Percentiles rank a stretch among this genome's conserved stretches.
Conservation (phyloP, 2,888 invertebrate genomes). For the Sinhomidia bicolor region DNA sequence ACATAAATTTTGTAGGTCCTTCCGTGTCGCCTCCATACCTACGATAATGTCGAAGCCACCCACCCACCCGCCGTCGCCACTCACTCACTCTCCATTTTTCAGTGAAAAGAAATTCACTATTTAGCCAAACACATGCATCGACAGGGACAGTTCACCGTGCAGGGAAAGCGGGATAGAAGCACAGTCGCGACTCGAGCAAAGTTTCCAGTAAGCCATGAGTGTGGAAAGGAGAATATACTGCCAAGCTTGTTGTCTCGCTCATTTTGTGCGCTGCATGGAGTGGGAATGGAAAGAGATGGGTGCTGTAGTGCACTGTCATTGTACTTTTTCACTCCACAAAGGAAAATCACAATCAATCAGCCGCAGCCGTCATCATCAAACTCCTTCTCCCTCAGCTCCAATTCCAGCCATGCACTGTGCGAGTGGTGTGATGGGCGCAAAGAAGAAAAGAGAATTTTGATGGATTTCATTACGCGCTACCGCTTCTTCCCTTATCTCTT, state of each 20-base stretch:
- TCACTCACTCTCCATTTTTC: not conserved
- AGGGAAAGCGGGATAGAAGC: too few relatives aligned
- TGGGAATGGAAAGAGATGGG: not conserved
- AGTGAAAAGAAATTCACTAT: too few relatives aligned
- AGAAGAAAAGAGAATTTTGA: not conserved
- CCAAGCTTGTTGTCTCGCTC: not conserved
- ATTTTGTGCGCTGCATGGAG: not conserved
- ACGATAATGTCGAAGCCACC: not conserved
- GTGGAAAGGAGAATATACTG: too few relatives aligned
- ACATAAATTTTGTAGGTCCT: conserved; percentile 2
- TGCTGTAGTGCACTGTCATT: not conserved
- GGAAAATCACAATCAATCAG: conserved; percentile 23
- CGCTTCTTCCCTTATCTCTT: not conserved
- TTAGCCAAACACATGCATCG: too few relatives aligned
- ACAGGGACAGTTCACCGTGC: too few relatives aligned
- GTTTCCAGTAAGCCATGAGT: too few relatives aligned
- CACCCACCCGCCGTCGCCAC: not conserved
- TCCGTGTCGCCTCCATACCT: not conserved
- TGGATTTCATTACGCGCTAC: conserved; percentile 20
- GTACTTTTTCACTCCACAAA: not conserved
- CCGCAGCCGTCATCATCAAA: not conserved
- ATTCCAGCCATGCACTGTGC: not conserved
- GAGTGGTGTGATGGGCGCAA: not conserved
- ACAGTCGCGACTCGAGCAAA: too few relatives aligned
- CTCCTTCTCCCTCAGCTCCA: not conserved